Conservation (phyloP, 2,113 vertebrate species). For the Alosa alosa region DNA sequence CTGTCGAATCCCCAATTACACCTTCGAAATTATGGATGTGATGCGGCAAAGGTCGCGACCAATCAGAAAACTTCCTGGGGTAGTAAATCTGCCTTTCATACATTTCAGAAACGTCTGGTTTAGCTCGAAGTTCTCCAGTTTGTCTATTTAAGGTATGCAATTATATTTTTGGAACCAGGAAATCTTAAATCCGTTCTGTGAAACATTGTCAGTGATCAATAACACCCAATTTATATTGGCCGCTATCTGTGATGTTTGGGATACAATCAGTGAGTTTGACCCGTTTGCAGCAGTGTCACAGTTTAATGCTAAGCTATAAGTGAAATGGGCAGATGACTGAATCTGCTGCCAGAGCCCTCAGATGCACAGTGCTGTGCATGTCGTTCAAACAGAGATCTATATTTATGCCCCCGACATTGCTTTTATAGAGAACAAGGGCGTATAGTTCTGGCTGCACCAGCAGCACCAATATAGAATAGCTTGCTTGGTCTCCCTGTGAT, state of each 20-base stretch:
- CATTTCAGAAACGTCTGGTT: too few species aligned
- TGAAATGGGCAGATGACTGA: neutral
- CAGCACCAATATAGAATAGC: neutral
- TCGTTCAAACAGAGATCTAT: neutral
- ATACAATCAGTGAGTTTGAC: neutral
- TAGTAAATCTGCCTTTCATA: neutral
- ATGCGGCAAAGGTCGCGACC: neutral
- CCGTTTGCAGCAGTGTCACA: neutral
- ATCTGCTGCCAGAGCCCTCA: neutral
- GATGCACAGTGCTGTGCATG: neutral
- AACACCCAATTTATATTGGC: neutral
- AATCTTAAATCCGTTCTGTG: neutral
- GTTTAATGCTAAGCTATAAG: neutral
- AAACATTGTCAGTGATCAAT: neutral
- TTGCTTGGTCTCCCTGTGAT: neutral
- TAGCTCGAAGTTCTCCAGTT: too few species aligned
- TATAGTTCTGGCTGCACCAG: neutral
- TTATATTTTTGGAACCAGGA: neutral
- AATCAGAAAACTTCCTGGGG: neutral
- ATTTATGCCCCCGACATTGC: neutral
- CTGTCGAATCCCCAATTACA: conserved; percentile 56
- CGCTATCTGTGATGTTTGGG: neutral
- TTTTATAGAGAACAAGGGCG: neutral
- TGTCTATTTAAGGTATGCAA: neutral
- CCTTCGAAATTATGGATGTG: neutral